These are phyloP conservation scores for Diorhabda sublineata DNA, from an alignment of 1,140 invertebrate genomes.

Conservation along the genomic window DNA sequence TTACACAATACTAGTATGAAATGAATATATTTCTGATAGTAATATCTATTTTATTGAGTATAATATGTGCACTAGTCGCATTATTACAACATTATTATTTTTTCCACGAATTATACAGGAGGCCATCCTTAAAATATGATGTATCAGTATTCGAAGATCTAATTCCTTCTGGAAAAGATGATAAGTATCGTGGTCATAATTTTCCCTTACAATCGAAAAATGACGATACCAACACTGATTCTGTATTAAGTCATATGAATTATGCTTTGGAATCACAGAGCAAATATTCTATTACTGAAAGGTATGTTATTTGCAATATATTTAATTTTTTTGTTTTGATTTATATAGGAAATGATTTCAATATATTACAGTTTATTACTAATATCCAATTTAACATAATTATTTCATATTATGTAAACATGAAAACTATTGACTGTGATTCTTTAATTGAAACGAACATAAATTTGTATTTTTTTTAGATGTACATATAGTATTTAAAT, in stretches of 20 bases:
- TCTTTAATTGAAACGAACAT: too few species aligned
- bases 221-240: slow-evolving; percentile 25
- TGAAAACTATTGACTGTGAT: too few species aligned
- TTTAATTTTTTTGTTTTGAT: too few species aligned
- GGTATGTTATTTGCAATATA: too few species aligned
- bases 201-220: slow-evolving; percentile 20
- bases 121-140: slow-evolving; percentile 29
- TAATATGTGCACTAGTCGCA: slow-evolving; percentile 43
- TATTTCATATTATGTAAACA: too few species aligned
- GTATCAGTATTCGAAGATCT: slow-evolving; percentile 42
- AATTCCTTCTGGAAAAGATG: slow-evolving; percentile 35
- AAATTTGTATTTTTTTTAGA: too few species aligned
- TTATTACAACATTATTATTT: slow-evolving; percentile 43
- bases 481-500: too few species aligned
- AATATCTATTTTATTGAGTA: too few species aligned
- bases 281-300: slow-evolving; percentile 15
- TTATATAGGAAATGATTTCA: too few species aligned
- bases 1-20: slow-evolving; percentile 2
- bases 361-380: too few species aligned
- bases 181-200: slow-evolving; percentile 19
- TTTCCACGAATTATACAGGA: slow-evolving; percentile 34
- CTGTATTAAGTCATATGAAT: slow-evolving; percentile 33
- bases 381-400: too few species aligned
- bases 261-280: slow-evolving; percentile 28
- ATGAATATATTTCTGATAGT: slow-evolving; percentile 29